These are phyloP conservation scores for Leptobrachium leishanense DNA, from an alignment of 2,113 vertebrate species.

Conservation along the genomic window DNA sequence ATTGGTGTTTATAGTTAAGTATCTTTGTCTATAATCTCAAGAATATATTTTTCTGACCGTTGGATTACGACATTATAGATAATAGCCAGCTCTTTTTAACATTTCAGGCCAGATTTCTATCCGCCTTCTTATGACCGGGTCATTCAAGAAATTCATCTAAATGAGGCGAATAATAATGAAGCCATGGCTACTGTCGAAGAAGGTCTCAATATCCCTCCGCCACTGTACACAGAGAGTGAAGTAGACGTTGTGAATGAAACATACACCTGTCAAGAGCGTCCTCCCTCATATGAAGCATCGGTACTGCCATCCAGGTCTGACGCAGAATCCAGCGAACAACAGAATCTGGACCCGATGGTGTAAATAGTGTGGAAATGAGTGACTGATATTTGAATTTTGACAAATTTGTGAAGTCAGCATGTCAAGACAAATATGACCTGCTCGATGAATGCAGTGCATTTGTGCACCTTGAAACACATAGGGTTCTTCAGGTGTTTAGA, in stretches of 20 bases:
- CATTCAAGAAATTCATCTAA: constrained; percentile 48
- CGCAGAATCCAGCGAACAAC: background rate
- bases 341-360: background rate
- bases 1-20: background rate
- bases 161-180: constrained; percentile 8
- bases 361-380: background rate
- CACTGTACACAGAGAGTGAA: constrained; percentile 65
- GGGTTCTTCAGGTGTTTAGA: background rate
- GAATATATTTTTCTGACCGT: background rate
- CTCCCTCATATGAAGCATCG: constrained; percentile 68
- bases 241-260: constrained; percentile 58
- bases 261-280: constrained; percentile 61
- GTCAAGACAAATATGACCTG: background rate
- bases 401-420: background rate
- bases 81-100: background rate
- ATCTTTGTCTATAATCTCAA: background rate
- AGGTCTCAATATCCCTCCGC: constrained; percentile 60
- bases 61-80: background rate
- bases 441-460: background rate
- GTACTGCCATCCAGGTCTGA: background rate
- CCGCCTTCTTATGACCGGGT: constrained; percentile 77
- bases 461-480: background rate
- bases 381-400: constrained; percentile 17
- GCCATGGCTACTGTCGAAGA: constrained; percentile 28
- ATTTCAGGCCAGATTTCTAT: constrained; percentile 72